Evolutionary conservation across 2,888 invertebrate genomes (phyloP), one percentile per base, ranked within the genome.

Genomic region (Trilocha varians): DNA sequence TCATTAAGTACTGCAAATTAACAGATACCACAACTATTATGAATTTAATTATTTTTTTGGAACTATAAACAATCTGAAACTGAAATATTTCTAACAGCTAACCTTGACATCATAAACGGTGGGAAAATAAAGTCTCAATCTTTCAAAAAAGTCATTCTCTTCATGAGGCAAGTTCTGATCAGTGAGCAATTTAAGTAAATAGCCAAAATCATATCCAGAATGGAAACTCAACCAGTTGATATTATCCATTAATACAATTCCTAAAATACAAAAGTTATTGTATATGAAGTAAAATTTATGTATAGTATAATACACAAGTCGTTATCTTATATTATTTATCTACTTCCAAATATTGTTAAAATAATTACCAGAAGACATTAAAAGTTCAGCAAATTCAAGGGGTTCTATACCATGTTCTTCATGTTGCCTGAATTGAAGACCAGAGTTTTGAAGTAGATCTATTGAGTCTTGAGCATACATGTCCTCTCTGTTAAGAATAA

Each of bases 391-490:
- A 89, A 99, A 99, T 65, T 98, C 96, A 52, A 95, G 87, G 8
- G 97, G 97, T 70, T 98, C 97, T 53, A 99, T 99, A 18, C 99
- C 99, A 73, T 99, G 97, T 73, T 98, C 97, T 87, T 98, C 98
- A 71, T 99, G 98, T 74, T 97, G 96, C 69, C 97, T 94, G 76
- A 99, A 99, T 78, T 99, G 98, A 51, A 98, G 93, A 38, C 98
- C 98, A 41, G 98, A 98, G 78, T 97, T 97, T 71, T 95, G 95
- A 41, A 99, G 88, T 68, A 99, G 89, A 76, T 99, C 99, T 71
- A 99, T 99, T 48, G 98, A 98, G 78, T 99, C 99, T 82, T 98
- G 97, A 38, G 99, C 98, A 79, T 98, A 99, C 98, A 99, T 99
- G 72, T 99, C 98, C 84, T 98, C 97, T 57, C 97, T 97, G 71